These are phyloP conservation scores for Loxodonta africana DNA, from an alignment of 2,113 vertebrate genomes.

Conservation along the genomic window DNA sequence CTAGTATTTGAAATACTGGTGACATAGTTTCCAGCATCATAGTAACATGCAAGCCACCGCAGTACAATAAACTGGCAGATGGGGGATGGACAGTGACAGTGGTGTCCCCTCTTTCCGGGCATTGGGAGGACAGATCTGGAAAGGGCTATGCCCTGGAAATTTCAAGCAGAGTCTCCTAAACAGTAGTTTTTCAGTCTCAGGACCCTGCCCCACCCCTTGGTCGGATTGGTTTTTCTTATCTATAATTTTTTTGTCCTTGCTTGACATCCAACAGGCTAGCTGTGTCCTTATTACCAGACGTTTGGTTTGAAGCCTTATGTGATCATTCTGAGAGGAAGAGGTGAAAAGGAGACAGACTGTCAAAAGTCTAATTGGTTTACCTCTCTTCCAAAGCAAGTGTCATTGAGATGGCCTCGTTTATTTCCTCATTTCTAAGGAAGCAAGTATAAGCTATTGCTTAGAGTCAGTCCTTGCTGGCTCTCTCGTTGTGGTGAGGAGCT, in stretches of 20 bases:
- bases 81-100: background rate
- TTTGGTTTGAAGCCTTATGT: background rate
- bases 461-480: background rate
- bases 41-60: background rate
- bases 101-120: rapidly evolving
- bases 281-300: background rate
- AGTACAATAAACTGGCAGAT: background rate
- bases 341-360: background rate
- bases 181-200: background rate
- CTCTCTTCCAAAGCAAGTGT: conserved; percentile 16
- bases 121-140: background rate
- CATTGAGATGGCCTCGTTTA: background rate
- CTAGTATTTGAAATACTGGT: no score
- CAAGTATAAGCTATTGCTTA: background rate
- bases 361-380: background rate
- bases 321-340: background rate
- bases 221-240: background rate
- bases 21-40: no score
- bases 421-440: background rate
- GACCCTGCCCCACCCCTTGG: background rate
- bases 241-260: background rate
- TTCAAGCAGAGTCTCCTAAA: background rate
- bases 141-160: background rate
- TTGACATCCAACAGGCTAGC: rapidly evolving
- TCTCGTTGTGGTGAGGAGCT: background rate